A percentile compares a stretch with the other conserved stretches of the same genome.
Conservation (phyloP, 2,888 invertebrate species). For the Drosophila melanocephala region DNA sequence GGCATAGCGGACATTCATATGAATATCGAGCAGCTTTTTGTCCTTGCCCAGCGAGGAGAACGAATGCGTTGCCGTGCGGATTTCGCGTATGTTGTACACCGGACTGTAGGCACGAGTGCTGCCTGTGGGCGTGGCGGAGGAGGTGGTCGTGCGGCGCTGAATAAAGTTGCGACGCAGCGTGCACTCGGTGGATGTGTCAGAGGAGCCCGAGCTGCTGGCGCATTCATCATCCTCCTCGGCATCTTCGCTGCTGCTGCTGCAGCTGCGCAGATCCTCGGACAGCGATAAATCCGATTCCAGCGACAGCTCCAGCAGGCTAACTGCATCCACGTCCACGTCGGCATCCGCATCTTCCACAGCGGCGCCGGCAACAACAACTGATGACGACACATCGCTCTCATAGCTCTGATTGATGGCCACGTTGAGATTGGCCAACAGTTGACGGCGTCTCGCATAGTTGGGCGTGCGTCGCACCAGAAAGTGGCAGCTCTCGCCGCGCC, state of each 20-base stretch:
- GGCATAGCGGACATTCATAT: slow-evolving; percentile 80
- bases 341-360: slow-evolving; percentile 59
- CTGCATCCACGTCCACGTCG: slow-evolving; percentile 52
- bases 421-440: slow-evolving; percentile 83
- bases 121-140: slow-evolving; percentile 9
- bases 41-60: slow-evolving; percentile 85
- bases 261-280: slow-evolving; percentile 78
- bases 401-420: slow-evolving; percentile 74
- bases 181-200: slow-evolving; percentile 80
- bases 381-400: slow-evolving; percentile 32
- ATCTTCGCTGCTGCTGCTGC: slow-evolving; percentile 68
- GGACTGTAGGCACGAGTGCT: slow-evolving; percentile 81
- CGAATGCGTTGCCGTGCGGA: slow-evolving; percentile 84
- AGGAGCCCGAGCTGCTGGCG: slow-evolving; percentile 80
- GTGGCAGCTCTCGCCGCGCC: slow-evolving; percentile 89
- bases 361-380: slow-evolving; percentile 8
- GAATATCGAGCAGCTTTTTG: slow-evolving; percentile 85
- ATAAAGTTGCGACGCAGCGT: slow-evolving; percentile 65
- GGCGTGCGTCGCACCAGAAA: slow-evolving; percentile 93
- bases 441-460: slow-evolving; percentile 88
- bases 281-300: slow-evolving; percentile 78
- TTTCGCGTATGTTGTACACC: slow-evolving; percentile 85
- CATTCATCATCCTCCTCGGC: slow-evolving; percentile 76
- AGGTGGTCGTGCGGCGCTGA: slow-evolving; percentile 31
- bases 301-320: slow-evolving; percentile 82